Evolutionary conservation across 2,113 vertebrate species (phyloP).

Genomic region (Brachypteracias leptosomus): DNA sequence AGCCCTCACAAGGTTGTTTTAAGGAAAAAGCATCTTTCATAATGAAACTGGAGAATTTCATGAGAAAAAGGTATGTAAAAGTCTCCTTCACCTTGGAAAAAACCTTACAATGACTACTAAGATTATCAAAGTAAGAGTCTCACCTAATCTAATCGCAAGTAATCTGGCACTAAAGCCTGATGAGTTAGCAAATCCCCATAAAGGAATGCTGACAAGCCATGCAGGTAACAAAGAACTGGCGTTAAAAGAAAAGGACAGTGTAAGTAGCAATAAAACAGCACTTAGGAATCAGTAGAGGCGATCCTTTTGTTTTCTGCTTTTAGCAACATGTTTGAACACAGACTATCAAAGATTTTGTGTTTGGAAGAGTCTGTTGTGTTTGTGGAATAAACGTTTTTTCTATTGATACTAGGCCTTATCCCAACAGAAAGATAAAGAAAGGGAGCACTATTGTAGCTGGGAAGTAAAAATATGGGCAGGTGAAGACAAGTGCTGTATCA

Average conservation of each 20-base stretch:
- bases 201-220: conserved; percentile 14
- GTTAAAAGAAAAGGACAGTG: neutral
- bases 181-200: conserved; percentile 3
- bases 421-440: neutral
- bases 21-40: neutral
- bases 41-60: neutral
- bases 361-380: neutral
- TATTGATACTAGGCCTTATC: neutral
- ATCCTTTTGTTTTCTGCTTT: neutral
- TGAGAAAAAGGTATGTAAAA: neutral
- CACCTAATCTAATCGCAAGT: neutral
- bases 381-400: neutral
- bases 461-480: neutral
- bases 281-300: neutral
- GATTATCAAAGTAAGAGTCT: neutral
- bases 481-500: neutral
- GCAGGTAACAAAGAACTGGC: neutral
- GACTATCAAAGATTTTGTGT: neutral
- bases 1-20: neutral
- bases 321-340: neutral
- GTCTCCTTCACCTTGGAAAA: neutral
- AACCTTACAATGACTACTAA: neutral
- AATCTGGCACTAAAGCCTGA: neutral
- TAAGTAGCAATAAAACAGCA: neutral
- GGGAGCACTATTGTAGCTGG: neutral